These are phyloP conservation scores for Lottia gigantea DNA, from an alignment of 2,888 invertebrate species.

Conservation along the genomic window DNA sequence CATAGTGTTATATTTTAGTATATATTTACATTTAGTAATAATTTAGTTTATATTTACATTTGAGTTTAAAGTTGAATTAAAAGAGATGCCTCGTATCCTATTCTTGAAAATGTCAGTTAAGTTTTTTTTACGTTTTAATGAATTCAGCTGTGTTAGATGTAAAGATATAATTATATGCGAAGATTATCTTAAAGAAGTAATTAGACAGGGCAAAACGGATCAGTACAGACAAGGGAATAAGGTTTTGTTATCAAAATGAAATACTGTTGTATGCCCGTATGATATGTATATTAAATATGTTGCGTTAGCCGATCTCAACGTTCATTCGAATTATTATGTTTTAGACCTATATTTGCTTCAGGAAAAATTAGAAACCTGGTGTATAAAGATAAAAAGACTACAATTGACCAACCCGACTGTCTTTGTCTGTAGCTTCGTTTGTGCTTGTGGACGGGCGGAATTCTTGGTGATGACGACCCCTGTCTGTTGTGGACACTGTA, in stretches of 20 bases:
- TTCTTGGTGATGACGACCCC: constrained; percentile 19
- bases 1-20: too few relatives aligned
- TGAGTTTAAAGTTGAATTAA: too few relatives aligned
- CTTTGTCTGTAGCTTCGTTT: too few relatives aligned
- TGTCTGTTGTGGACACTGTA: too few relatives aligned
- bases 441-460: constrained; percentile 19
- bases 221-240: constrained; percentile 1
- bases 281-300: not conserved
- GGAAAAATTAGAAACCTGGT: not conserved
- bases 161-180: not conserved
- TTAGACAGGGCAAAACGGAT: constrained; percentile 18
- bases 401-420: not conserved
- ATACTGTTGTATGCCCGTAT: not conserved
- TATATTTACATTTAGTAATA: too few relatives aligned
- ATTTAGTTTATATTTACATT: too few relatives aligned
- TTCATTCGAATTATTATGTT: constrained; percentile 17
- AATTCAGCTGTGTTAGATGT: not conserved
- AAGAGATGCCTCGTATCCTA: too few relatives aligned
- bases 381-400: not conserved
- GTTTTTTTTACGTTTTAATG: not conserved
- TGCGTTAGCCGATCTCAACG: not conserved
- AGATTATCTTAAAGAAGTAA: constrained; percentile 17
- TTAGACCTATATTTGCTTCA: constrained; percentile 29
- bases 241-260: not conserved
- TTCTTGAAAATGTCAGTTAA: too few relatives aligned